phyloP scores from a whole-genome alignment of 2,797 vertebrate species.

The Falco novaeseelandiae region DNA sequence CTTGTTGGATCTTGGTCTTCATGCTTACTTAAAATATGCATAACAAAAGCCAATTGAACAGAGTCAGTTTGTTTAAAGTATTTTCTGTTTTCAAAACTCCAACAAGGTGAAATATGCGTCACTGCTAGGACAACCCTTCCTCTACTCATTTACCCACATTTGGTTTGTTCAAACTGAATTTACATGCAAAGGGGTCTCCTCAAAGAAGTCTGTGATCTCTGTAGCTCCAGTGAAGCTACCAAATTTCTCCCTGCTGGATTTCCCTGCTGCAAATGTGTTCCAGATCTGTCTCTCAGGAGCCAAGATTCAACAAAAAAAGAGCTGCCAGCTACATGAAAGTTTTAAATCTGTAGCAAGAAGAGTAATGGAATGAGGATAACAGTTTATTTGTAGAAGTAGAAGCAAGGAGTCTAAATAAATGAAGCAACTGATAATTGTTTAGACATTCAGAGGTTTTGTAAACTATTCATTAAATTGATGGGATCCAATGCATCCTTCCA shows the following conservation, averaged over 20 bases:
- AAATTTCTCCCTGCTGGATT: background rate
- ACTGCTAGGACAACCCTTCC: background rate
- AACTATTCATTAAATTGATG: slow-evolving; percentile 38
- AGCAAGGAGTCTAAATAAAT: slow-evolving; percentile 56
- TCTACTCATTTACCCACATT: background rate
- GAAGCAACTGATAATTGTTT: slow-evolving; percentile 54
- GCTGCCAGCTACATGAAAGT: background rate
- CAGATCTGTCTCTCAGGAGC: background rate
- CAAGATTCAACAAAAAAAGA: slow-evolving; percentile 28
- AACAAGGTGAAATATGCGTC: background rate
- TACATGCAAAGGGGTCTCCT: background rate
- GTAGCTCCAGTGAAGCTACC: background rate
- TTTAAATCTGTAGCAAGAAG: slow-evolving; percentile 20
- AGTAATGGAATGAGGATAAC: slow-evolving; percentile 21
- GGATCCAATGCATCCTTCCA: background rate
- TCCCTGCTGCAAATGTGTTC: background rate
- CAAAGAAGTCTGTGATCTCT: background rate
- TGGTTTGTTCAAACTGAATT: background rate
- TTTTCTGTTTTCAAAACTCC: background rate
- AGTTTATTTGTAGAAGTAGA: slow-evolving; percentile 58
- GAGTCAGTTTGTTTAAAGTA: background rate
- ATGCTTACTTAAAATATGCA: background rate
- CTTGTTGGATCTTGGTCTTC: background rate
- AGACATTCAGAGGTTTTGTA: slow-evolving; percentile 31
- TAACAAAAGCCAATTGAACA: background rate